A percentile compares a stretch with the other conserved stretches of the same genome.
phyloP scores from a whole-genome alignment of 2,113 vertebrate genomes.

The Myotis brandtii region DNA sequence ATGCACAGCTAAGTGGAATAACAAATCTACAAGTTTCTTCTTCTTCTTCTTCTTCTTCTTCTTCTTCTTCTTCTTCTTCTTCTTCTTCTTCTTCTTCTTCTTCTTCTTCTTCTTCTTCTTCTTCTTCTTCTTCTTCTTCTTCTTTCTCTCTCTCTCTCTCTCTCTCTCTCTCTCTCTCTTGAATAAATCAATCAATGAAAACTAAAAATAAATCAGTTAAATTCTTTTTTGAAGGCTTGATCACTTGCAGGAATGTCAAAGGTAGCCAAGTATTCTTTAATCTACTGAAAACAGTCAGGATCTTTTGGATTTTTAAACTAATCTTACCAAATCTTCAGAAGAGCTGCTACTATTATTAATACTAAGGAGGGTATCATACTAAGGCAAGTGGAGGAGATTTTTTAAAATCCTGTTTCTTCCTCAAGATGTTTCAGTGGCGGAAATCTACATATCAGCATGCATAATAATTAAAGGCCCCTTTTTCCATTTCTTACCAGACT shows the following conservation, averaged over 20 bases:
- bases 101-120: too few relatives aligned
- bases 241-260: constrained; percentile 17
- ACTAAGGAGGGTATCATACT: background rate
- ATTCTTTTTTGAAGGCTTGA: constrained; percentile 9
- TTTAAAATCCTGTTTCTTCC: background rate
- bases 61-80: too few relatives aligned
- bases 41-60: too few relatives aligned
- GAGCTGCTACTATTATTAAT: background rate
- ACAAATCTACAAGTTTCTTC: too few relatives aligned
- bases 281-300: background rate
- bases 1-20: too few relatives aligned
- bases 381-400: constrained; percentile 10
- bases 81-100: too few relatives aligned
- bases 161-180: too few relatives aligned
- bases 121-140: too few relatives aligned
- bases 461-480: background rate
- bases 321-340: constrained; percentile 17
- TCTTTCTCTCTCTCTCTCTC: too few relatives aligned
- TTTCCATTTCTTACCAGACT: constrained; percentile 6
- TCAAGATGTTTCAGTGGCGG: background rate
- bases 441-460: constrained; percentile 29
- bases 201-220: background rate
- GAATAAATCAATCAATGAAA: too few relatives aligned
- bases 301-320: constrained; percentile 14
- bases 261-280: constrained; percentile 1